Conservation (phyloP, 2,888 invertebrate genomes). For the Steinernema carpocapsae region DNA sequence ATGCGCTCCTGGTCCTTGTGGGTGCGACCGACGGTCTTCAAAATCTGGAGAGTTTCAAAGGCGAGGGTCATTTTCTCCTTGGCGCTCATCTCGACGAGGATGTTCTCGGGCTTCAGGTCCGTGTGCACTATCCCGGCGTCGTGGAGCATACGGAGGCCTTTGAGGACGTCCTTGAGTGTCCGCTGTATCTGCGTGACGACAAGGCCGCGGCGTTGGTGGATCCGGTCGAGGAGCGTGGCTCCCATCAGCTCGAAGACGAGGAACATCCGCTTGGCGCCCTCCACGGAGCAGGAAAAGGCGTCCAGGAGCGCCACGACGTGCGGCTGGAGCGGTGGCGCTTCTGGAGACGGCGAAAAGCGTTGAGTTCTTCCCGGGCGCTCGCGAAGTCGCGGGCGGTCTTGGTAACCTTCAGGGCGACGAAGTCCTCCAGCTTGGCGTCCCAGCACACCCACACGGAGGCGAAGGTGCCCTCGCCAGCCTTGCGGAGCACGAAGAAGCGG, state of each 20-base stretch:
- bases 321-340: background rate
- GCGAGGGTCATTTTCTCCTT: background rate
- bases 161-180: background rate
- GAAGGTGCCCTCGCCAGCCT: background rate
- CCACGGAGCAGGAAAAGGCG: too few relatives aligned
- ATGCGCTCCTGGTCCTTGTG: background rate
- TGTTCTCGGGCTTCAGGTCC: conserved; percentile 15
- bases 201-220: background rate
- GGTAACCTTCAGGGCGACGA: conserved; percentile 6
- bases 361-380: background rate
- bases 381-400: background rate
- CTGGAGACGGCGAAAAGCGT: background rate
- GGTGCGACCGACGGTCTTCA: background rate
- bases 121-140: background rate
- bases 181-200: background rate
- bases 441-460: conserved; percentile 8
- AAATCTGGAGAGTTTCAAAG: background rate
- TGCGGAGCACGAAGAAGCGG: conserved; percentile 1
- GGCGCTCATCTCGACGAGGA: background rate
- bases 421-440: background rate
- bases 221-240: background rate
- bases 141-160: background rate
- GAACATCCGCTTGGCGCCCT: background rate
- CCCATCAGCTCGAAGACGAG: conserved; percentile 1
- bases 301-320: conserved; percentile 8